Conservation (phyloP, 2,797 vertebrate species). For the Tragelaphus eurycerus region DNA sequence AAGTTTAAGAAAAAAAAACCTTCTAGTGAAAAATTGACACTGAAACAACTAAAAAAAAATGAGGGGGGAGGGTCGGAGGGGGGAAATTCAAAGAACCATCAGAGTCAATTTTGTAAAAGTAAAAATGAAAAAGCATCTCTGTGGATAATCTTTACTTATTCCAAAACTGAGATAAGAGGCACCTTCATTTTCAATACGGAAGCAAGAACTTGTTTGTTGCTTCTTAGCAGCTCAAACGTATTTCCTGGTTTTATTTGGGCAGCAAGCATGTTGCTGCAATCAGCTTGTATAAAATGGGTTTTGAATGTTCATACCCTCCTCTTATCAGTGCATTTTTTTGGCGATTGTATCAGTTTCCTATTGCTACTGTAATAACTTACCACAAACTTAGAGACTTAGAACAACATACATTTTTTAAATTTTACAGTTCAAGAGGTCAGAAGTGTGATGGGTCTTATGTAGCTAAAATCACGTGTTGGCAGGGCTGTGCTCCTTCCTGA, state of each 20-base stretch:
- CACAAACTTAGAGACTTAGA: not conserved
- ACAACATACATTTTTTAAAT: not conserved
- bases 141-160: not conserved
- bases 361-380: not conserved
- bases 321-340: not conserved
- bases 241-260: not conserved
- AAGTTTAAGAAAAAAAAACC: conserved; percentile 43
- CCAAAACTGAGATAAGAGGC: conserved; percentile 25
- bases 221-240: not conserved
- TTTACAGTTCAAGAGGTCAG: not conserved
- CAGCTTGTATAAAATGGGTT: not conserved
- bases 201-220: not conserved
- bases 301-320: not conserved
- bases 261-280: not conserved
- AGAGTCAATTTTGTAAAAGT: conserved; percentile 15
- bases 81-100: conserved; percentile 41
- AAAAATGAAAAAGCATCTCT: conserved; percentile 15
- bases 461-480: not conserved
- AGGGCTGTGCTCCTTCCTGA: not conserved
- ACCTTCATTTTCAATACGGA: not conserved
- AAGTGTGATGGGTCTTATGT: not conserved
- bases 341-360: not conserved
- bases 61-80: not conserved
- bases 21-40: conserved; percentile 21
- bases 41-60: not conserved